Base-by-base conservation (phyloP, 2,888 invertebrate species). In the Agrotis segetum region DNA sequence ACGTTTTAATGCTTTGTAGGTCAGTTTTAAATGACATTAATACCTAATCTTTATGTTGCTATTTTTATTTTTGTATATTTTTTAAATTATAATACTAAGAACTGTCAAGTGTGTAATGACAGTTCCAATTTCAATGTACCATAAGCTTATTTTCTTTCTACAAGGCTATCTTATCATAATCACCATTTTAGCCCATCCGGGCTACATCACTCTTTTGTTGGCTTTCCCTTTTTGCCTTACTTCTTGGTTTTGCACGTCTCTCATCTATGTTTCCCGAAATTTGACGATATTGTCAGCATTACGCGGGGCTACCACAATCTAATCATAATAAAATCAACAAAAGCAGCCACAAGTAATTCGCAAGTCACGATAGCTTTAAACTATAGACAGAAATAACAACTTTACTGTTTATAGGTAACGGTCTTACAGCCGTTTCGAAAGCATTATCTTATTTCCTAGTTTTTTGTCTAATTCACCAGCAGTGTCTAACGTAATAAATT, bases 361-460 rank as follows among this genome's bases (percentile, higher is more conserved):
- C 49, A 3, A 64, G 55, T 59, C 77, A 81, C 79, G 80, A 62
- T 34, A 56, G 44, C 68, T 49, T 58, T 58, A 29, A 53, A 55
- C 50, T 21, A 55, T 49, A 16, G 59, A 59, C 49, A 67, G 29
- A 46, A 75, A 55, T 62, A 73, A n/a, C 29, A 29, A 47, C 24
- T 58, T 64, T 7, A 64, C 81, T 66, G 72, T 62, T 76, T 59
- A 59, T 67, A 50, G 13, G 29, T 70, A 83, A 83, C 81, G 63
- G 81, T 79, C 17, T 61, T 1, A 53, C n/a, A 65, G 62, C 66
- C 70, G 58, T 82, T 79, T 65, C 52, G 50, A 77, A 68, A 82
- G 49, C 56, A 68, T 82, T 71, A 69, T 58, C 14, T 50, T 47
- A 68, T 76, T 76, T 58, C 44, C 56, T 50, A 67, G 56, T 58